Conservation (phyloP, 2,113 vertebrate genomes). For the Zingel zingel region DNA sequence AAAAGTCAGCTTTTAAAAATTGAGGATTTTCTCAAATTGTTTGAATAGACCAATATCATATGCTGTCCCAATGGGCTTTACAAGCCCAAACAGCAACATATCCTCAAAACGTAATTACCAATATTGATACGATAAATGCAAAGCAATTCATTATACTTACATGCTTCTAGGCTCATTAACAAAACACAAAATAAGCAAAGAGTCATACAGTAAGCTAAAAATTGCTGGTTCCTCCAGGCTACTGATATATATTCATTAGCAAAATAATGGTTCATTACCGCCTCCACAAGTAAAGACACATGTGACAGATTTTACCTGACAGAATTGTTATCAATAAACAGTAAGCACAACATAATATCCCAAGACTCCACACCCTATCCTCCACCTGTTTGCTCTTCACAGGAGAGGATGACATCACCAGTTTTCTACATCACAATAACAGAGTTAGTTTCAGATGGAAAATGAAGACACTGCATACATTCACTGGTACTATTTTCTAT, state of each 20-base stretch:
- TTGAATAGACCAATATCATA: background rate
- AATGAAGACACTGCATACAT: constrained; percentile 7
- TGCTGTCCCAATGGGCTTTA: background rate
- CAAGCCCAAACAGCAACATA: background rate
- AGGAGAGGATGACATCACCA: constrained; percentile 41
- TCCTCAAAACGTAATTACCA: no score
- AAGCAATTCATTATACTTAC: background rate
- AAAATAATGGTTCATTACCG: constrained; percentile 9
- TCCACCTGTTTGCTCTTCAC: constrained; percentile 53
- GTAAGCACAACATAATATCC: background rate
- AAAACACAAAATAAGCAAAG: constrained; percentile 11
- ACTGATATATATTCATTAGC: background rate
- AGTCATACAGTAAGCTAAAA: background rate
- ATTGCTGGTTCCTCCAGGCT: background rate
- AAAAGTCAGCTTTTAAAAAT: background rate
- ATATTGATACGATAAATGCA: background rate
- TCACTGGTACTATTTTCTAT: constrained; percentile 1
- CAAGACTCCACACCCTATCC: background rate
- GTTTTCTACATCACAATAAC: constrained; percentile 10
- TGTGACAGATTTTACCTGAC: constrained; percentile 17
- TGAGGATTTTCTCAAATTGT: background rate
- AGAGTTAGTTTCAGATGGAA: constrained; percentile 17
- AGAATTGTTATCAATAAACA: constrained; percentile 26
- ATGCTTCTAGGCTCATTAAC: background rate
- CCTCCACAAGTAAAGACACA: background rate